phyloP scores from a whole-genome alignment of 2,888 invertebrate genomes.

The Eristalis arbustorum region DNA sequence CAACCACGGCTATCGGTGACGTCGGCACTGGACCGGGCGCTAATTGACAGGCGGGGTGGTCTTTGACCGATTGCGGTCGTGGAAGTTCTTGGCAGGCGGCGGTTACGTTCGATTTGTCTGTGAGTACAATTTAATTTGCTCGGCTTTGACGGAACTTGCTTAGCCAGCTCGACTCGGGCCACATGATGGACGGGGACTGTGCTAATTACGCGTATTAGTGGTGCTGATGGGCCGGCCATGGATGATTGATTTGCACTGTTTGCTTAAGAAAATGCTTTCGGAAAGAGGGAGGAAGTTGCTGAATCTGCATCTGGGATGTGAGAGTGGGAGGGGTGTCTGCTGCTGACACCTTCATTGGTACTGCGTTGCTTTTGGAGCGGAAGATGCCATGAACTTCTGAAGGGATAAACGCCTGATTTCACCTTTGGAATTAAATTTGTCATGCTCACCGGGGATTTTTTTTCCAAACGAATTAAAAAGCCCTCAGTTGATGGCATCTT shows the following conservation, averaged over 20 bases:
- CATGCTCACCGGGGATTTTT: no score
- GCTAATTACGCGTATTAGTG: constrained; percentile 53
- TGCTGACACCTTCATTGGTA: no score
- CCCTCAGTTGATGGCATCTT: no score
- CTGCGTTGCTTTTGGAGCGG: no score
- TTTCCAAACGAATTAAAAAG: no score
- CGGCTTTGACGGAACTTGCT: constrained; percentile 36
- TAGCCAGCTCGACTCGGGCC: constrained; percentile 4
- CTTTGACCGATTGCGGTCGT: constrained; percentile 51
- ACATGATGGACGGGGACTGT: constrained; percentile 14
- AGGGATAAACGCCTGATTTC: no score
- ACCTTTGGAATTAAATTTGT: no score
- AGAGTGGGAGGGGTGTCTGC: no score
- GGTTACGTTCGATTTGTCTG: constrained; percentile 52
- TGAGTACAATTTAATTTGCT: constrained; percentile 31
- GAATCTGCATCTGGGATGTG: no score
- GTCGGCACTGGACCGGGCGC: constrained; percentile 34
- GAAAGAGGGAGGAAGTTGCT: no score
- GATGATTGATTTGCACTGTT: constrained; percentile 22
- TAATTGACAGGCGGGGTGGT: constrained; percentile 50
- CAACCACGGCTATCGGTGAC: constrained; percentile 2
- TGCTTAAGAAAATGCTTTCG: background rate
- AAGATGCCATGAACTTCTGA: no score
- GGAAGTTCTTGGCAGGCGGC: constrained; percentile 45
- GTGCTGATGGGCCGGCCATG: constrained; percentile 18